Percentiles rank a stretch among this genome's conserved stretches.
Evolutionary conservation across 2,888 invertebrate genomes (phyloP).

Genomic region (Melanargia galathea): DNA sequence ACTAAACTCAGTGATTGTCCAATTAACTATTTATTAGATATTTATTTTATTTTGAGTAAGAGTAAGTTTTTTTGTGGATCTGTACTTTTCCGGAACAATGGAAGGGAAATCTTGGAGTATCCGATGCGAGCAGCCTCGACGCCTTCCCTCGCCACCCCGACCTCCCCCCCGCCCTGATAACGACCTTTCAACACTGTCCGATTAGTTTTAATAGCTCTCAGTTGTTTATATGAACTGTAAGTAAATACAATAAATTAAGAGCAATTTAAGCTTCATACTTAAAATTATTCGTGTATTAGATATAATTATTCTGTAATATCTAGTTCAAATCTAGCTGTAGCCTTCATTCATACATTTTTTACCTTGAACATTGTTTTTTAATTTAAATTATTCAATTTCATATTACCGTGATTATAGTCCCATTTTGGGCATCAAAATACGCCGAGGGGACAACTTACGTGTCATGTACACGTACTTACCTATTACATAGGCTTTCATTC

Average conservation of each 20-base stretch:
- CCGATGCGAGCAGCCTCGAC: slow-evolving; percentile 42
- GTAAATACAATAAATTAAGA: neutral
- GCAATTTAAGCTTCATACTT: too few species aligned
- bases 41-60: neutral
- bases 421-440: neutral
- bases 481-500: neutral
- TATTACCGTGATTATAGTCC: neutral
- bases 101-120: slow-evolving; percentile 39
- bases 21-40: too few species aligned
- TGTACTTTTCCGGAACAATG: slow-evolving; percentile 20
- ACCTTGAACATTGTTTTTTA: too few species aligned
- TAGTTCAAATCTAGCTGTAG: neutral
- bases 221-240: slow-evolving; percentile 10
- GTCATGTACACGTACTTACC: neutral
- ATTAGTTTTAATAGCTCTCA: slow-evolving; percentile 38
- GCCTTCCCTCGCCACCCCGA: slow-evolving; percentile 42
- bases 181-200: slow-evolving; percentile 42
- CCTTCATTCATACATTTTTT: too few species aligned
- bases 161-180: slow-evolving; percentile 46
- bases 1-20: slow-evolving; percentile 33
- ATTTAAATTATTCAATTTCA: too few species aligned
- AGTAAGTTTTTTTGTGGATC: slow-evolving; percentile 18
- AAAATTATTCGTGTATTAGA: neutral
- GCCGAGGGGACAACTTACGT: neutral
- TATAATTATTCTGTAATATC: too few species aligned